Evolutionary conservation across 2,113 vertebrate species (phyloP).

Genomic region (Siniperca chuatsi): DNA sequence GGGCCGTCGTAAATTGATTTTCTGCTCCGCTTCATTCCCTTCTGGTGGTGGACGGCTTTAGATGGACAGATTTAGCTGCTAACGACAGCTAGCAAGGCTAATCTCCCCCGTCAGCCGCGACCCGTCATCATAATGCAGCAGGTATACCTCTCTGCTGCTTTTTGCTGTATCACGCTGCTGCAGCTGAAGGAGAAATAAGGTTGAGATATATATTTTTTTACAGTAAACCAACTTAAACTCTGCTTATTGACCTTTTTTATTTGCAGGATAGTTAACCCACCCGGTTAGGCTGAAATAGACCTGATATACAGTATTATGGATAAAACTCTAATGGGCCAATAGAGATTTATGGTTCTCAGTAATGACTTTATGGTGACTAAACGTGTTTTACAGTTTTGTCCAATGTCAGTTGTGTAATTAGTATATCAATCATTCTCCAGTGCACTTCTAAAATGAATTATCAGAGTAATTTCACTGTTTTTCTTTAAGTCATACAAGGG

Average conservation of each 20-base stretch:
- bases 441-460: not conserved
- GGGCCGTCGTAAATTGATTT: slow-evolving; percentile 40
- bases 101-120: not conserved
- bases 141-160: not conserved
- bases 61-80: slow-evolving; percentile 38
- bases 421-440: not conserved
- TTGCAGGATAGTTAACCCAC: not conserved
- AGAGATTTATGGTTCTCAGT: not conserved
- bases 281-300: not conserved
- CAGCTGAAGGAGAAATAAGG: slow-evolving; percentile 16
- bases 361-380: not conserved
- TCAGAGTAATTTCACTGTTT: not conserved
- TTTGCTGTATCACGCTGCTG: slow-evolving; percentile 24
- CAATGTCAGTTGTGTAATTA: not conserved
- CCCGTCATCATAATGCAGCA: slow-evolving; percentile 7
- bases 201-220: not conserved
- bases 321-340: not conserved
- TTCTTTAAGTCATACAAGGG: not conserved
- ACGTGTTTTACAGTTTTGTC: not conserved
- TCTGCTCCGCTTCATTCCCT: slow-evolving; percentile 7
- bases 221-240: not conserved
- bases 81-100: slow-evolving; percentile 20
- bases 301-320: not conserved
- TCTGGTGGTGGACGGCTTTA: slow-evolving; percentile 6
- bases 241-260: not conserved